A percentile compares a stretch with the other conserved stretches of the same genome.
Conservation (phyloP, 2,888 invertebrate genomes). For the Hypercompe scribonia region DNA sequence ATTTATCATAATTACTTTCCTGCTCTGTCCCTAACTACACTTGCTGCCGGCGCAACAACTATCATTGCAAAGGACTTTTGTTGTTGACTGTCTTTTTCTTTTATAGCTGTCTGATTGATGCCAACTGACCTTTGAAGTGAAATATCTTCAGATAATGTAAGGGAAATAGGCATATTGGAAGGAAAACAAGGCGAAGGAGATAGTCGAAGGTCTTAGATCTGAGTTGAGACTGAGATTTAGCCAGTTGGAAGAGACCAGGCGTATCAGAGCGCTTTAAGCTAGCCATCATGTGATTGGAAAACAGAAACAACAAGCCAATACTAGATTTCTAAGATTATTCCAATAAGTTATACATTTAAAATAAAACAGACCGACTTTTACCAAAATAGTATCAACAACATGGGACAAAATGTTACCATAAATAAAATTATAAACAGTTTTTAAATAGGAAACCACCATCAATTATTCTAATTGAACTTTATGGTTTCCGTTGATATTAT, state of each 20-base stretch:
- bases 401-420: conserved; percentile 12
- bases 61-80: no score
- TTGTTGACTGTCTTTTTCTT: no score
- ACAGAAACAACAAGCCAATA: neutral
- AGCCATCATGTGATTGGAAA: neutral
- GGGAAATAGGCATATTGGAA: neutral
- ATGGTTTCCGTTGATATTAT: conserved; percentile 58
- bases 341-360: neutral
- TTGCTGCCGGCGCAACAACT: no score
- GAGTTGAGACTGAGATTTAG: no score
- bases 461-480: conserved; percentile 65
- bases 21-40: no score
- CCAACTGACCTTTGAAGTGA: no score
- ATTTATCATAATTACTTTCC: no score
- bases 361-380: neutral
- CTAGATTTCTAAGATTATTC: neutral
- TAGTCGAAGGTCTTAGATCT: no score
- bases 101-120: no score
- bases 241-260: no score
- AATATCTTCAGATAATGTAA: neutral
- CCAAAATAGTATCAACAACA: neutral
- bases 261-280: neutral
- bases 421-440: conserved; percentile 44
- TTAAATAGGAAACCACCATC: conserved; percentile 57
- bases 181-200: neutral